Evolutionary conservation across 2,797 vertebrate species (phyloP).

Genomic region (Ficedula albicollis): DNA sequence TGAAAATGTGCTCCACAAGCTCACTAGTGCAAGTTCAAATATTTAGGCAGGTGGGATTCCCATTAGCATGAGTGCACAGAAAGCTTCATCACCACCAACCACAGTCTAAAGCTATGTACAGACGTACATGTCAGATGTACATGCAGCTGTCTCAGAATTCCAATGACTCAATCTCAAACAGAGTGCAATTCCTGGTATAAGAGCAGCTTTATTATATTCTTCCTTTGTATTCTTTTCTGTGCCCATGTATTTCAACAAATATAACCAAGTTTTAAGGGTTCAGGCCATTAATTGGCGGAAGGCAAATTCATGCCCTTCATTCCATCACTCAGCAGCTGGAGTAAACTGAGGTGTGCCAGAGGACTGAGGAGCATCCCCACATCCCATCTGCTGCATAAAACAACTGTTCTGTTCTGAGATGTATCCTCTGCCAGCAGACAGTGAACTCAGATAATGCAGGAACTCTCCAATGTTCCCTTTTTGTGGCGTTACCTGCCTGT

Average conservation of each 20-base stretch:
- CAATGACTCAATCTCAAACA: background rate
- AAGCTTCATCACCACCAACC: background rate
- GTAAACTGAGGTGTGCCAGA: background rate
- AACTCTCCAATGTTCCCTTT: background rate
- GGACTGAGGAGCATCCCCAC: background rate
- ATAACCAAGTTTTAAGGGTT: background rate
- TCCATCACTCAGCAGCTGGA: background rate
- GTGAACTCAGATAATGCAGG: background rate
- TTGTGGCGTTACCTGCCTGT: background rate
- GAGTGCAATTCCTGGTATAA: background rate
- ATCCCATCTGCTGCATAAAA: background rate
- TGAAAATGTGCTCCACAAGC: background rate
- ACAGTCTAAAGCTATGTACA: background rate
- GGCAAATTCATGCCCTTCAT: background rate
- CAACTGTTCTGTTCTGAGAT: background rate
- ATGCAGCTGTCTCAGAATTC: background rate
- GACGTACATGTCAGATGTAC: background rate
- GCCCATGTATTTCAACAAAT: background rate
- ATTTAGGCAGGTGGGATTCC: background rate
- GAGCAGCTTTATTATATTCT: background rate
- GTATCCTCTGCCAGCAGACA: background rate
- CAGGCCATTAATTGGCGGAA: background rate
- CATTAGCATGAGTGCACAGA: background rate
- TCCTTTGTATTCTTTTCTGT: background rate
- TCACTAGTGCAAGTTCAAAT: background rate